phyloP scores from a whole-genome alignment of 2,888 invertebrate species.

The Pyralis farinalis region DNA sequence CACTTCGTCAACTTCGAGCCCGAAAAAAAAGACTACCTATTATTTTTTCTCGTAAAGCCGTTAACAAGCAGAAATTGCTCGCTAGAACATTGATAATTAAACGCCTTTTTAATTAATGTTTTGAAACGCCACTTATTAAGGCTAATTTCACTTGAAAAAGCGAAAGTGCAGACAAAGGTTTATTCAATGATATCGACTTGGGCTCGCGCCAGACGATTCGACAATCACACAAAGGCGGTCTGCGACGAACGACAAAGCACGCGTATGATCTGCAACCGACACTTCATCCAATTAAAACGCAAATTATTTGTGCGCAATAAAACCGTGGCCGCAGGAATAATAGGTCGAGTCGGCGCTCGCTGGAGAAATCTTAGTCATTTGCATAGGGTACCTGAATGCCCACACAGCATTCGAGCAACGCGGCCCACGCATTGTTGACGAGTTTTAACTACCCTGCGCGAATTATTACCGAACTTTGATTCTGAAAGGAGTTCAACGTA shows the following conservation, averaged over 20 bases:
- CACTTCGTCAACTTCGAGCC: conserved; percentile 51
- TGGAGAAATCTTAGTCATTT: conserved; percentile 54
- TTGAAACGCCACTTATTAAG: background rate
- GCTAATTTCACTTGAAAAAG: background rate
- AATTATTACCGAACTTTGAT: conserved; percentile 30
- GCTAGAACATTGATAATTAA: conserved; percentile 4
- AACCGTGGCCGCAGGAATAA: conserved; percentile 47
- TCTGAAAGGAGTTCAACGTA: conserved; percentile 15
- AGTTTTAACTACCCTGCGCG: conserved; percentile 29
- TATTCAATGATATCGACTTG: background rate
- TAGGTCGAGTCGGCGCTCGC: conserved; percentile 32
- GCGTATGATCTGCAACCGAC: conserved; percentile 30
- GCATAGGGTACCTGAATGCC: conserved; percentile 46
- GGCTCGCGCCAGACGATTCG: conserved; percentile 6
- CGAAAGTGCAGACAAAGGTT: conserved; percentile 6
- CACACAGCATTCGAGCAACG: conserved; percentile 33
- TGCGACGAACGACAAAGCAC: conserved; percentile 25
- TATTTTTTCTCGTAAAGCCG: conserved; percentile 35
- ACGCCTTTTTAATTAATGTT: conserved; percentile 1
- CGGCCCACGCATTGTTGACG: conserved; percentile 21
- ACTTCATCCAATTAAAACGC: conserved; percentile 53
- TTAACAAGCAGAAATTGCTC: conserved; percentile 21
- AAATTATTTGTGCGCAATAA: conserved; percentile 44
- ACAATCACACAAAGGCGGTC: conserved; percentile 9
- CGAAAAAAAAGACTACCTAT: conserved; percentile 45